Evolutionary conservation across 2,888 invertebrate genomes (phyloP).

Genomic region (Ctena decussata): DNA sequence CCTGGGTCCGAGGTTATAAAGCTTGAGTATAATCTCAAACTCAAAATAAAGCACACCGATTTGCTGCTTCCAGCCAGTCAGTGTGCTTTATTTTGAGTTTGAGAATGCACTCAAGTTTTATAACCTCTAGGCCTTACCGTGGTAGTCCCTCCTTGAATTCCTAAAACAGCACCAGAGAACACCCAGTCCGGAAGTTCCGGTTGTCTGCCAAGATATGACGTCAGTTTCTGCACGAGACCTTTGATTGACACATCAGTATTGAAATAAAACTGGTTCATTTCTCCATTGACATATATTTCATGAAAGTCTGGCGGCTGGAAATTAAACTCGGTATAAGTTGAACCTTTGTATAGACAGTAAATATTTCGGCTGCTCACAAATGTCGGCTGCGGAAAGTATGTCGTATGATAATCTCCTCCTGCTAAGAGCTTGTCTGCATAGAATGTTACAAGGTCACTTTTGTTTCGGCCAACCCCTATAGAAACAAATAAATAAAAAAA

Average conservation of each 20-base stretch:
- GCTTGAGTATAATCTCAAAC: no score
- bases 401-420: slow-evolving; percentile 81
- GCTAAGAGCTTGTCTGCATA: slow-evolving; percentile 71
- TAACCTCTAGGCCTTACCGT: no score
- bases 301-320: slow-evolving; percentile 73
- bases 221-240: slow-evolving; percentile 58
- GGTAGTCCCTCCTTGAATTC: slow-evolving; percentile 81
- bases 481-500: not conserved
- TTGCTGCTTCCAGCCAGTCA: no score
- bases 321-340: slow-evolving; percentile 77
- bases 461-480: slow-evolving; percentile 83
- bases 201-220: slow-evolving; percentile 68
- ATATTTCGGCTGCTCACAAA: slow-evolving; percentile 77
- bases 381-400: slow-evolving; percentile 82
- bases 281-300: slow-evolving; percentile 72
- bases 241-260: slow-evolving; percentile 50
- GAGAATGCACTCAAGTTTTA: no score
- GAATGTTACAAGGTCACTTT: slow-evolving; percentile 76
- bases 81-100: no score
- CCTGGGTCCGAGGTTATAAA: no score
- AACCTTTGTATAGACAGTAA: slow-evolving; percentile 75
- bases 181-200: slow-evolving; percentile 80
- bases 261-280: slow-evolving; percentile 61
- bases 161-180: slow-evolving; percentile 77
- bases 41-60: no score